Base-by-base conservation (phyloP, 53 echinoderm and acorn worm genomes). In the Stichopus horrens region DNA sequence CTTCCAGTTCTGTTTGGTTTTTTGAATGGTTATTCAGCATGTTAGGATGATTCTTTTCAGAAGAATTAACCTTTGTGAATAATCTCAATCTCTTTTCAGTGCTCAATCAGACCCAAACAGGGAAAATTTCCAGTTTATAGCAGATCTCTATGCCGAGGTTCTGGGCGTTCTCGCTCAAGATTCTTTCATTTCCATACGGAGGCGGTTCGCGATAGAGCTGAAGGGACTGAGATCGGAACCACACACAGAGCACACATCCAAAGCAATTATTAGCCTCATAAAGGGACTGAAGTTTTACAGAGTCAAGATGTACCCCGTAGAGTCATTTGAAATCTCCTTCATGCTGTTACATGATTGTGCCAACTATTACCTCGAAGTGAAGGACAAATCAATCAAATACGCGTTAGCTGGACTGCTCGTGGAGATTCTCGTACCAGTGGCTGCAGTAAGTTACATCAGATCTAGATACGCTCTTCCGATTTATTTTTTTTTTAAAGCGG, bases 201-300 rank as follows among this genome's bases (percentile, higher is more conserved):
- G 96, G 59, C 84, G 94, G 16, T 99, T 99, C 91, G 90, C 91
- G 52, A 92, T 93, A 4, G 95, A 99, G 79, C 92, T 99, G 84
- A 99, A 94, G 78, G 96, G 94, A 73, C 96, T 99, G 13, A 90
- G 99, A 16, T 99, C 99, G 10, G 99, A 98, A 79, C 99, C 99
- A 5, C 94, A 94, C 88, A 99, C 94, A 57, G 96, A 96, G 18
- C 93, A 96, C 79, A 96, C 96, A 52, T 93, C 93, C 73, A 93
- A 96, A 89, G 95, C 94, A 20, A 99, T 99, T 78, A 94, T 99
- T 83, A 99, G 99, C 82, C 83, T 99, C n/a, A 96, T 99, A 79
- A 96, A 96, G 98, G 98, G 99, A 23, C 91, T 99, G 88, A 99
- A 99, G 90, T 99, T 99, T 89, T 99, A 99, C 90, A 90, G 99